These are phyloP conservation scores for Sitophilus oryzae DNA, from an alignment of 1,140 invertebrate species.

Conservation along the genomic window DNA sequence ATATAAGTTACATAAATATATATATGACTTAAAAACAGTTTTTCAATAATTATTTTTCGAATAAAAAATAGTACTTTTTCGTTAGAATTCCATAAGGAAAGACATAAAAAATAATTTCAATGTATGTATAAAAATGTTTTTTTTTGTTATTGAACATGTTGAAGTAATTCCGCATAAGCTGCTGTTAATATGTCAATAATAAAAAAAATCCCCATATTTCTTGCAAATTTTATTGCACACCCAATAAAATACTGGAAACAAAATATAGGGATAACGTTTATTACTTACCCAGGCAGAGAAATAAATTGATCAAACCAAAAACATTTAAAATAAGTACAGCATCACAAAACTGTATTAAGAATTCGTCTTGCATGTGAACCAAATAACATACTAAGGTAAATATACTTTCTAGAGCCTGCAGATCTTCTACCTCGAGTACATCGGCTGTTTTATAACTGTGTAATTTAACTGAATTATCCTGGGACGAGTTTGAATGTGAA, in stretches of 20 bases:
- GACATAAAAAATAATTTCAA: too few relatives aligned
- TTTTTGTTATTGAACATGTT: too few relatives aligned
- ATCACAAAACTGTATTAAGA: constrained; percentile 72
- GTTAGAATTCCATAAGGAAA: too few relatives aligned
- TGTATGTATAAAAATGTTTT: too few relatives aligned
- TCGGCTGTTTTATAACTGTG: constrained; percentile 42
- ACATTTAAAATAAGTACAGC: constrained; percentile 62
- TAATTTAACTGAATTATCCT: constrained; percentile 5
- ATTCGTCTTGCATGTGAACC: constrained; percentile 61
- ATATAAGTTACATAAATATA: too few relatives aligned
- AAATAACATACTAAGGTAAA: constrained; percentile 66
- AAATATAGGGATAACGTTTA: not conserved
- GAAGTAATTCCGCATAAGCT: too few relatives aligned
- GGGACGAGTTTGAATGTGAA: constrained; percentile 11
- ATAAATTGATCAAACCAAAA: constrained; percentile 48
- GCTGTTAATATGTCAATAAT: too few relatives aligned
- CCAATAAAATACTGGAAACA: not conserved
- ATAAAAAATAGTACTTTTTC: too few relatives aligned
- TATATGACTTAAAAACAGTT: too few relatives aligned
- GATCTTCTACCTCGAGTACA: constrained; percentile 52
- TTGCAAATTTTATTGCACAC: too few relatives aligned
- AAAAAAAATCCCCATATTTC: too few relatives aligned
- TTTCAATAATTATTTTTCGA: too few relatives aligned
- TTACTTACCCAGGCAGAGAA: constrained; percentile 50
- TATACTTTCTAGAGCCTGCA: constrained; percentile 59